Evolutionary conservation across 2,888 invertebrate species (phyloP).

Genomic region (Pyrochroa serraticornis): DNA sequence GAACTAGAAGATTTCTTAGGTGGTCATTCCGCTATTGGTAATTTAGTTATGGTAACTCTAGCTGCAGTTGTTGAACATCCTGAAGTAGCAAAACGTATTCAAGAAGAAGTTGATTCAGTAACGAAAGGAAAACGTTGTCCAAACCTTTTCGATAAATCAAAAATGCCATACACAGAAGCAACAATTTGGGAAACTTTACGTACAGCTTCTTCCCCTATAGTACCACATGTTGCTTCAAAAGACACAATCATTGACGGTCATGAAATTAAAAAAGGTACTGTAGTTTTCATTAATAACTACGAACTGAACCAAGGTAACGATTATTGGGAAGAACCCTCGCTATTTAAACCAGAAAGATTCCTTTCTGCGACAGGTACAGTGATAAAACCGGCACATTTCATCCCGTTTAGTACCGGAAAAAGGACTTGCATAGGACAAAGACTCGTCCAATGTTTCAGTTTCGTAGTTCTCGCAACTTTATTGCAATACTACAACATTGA

Average conservation of each 20-base stretch:
- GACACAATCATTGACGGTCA: conserved; percentile 76
- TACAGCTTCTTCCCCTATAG: conserved; percentile 84
- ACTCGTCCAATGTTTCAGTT: conserved; percentile 77
- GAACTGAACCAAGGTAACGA: conserved; percentile 75
- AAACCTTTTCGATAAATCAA: conserved; percentile 68
- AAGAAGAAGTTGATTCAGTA: conserved; percentile 70
- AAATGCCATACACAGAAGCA: conserved; percentile 81
- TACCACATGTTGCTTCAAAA: conserved; percentile 85
- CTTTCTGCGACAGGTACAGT: conserved; percentile 59
- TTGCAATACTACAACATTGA: conserved; percentile 73
- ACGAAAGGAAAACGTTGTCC: conserved; percentile 64
- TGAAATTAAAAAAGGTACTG: conserved; percentile 75
- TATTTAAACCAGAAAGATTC: conserved; percentile 80
- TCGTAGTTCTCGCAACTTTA: conserved; percentile 74
- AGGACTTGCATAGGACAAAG: conserved; percentile 87
- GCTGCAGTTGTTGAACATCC: conserved; percentile 72
- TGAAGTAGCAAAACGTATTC: conserved; percentile 68
- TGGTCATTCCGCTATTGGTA: conserved; percentile 87
- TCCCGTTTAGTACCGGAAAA: conserved; percentile 86
- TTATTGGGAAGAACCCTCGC: conserved; percentile 75
- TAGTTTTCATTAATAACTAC: conserved; percentile 85
- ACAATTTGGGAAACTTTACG: conserved; percentile 80
- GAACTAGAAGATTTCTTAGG: conserved; percentile 88
- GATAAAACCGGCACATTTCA: conserved; percentile 71
- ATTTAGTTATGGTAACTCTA: conserved; percentile 78